phyloP scores from a whole-genome alignment of 2,888 invertebrate species.

The Hirtodrosophila trivittata region DNA sequence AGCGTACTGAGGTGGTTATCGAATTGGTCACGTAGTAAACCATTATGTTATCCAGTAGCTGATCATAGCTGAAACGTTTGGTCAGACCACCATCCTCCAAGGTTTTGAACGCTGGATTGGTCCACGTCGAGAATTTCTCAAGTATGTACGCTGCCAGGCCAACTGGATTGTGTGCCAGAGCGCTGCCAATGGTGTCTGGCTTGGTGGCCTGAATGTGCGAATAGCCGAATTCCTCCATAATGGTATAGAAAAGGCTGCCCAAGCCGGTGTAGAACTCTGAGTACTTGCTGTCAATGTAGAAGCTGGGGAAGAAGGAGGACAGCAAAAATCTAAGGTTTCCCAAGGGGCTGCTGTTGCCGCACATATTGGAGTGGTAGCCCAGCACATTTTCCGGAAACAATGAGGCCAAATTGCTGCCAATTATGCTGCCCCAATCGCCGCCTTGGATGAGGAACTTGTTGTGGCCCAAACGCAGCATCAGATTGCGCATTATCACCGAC shows the following conservation, averaged over 20 bases:
- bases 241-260: slow-evolving; percentile 43
- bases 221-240: slow-evolving; percentile 86
- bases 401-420: slow-evolving; percentile 86
- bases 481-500: slow-evolving; percentile 86
- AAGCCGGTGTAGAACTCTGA: slow-evolving; percentile 84
- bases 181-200: slow-evolving; percentile 92
- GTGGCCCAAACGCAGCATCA: slow-evolving; percentile 88
- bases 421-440: slow-evolving; percentile 92
- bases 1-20: slow-evolving; percentile 88
- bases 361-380: slow-evolving; percentile 88
- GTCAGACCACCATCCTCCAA: slow-evolving; percentile 88
- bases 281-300: slow-evolving; percentile 85
- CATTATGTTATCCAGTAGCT: slow-evolving; percentile 89
- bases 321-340: slow-evolving; percentile 82
- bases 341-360: slow-evolving; percentile 79
- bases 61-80: slow-evolving; percentile 85
- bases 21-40: slow-evolving; percentile 91
- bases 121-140: slow-evolving; percentile 93
- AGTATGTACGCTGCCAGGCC: slow-evolving; percentile 95
- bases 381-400: slow-evolving; percentile 87
- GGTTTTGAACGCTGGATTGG: slow-evolving; percentile 85
- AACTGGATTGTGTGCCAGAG: slow-evolving; percentile 86
- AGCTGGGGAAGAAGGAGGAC: slow-evolving; percentile 85
- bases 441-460: slow-evolving; percentile 88
- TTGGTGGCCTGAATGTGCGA: slow-evolving; percentile 93